Evolutionary conservation across 2,888 invertebrate species (phyloP), one percentile per base, ranked within the genome.

Genomic region (Chrysotoxum bicinctum): DNA sequence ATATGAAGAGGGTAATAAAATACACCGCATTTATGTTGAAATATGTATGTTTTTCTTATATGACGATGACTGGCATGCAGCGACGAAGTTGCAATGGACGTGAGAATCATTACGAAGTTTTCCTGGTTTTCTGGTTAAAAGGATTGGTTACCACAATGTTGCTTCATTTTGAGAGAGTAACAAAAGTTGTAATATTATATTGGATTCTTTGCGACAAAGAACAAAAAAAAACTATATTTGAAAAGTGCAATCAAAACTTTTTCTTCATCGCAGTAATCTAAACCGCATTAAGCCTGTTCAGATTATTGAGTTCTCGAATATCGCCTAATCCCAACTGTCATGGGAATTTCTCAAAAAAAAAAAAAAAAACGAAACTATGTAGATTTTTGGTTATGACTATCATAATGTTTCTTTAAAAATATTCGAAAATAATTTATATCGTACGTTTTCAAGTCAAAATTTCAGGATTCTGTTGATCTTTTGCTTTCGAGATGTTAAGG

Each of bases 1-100:
- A 62, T 45, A 37, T 50, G 54, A 64, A 45, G 43, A 69, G 14
- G 48, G 75, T 75, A 84, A 75, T 64, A 58, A 74, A 79, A 79
- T 84, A 79, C 73, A 52, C 26, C 23, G 14, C 16, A 66, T 35
- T 54, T 48, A 73, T 69, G 74, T 70, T 75, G 54, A 62, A 74
- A 74, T 70, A 32, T 64, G 32, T 70, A 32, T 64, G 32, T 40
- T 54, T 82, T 68, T 75, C 76, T 72, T 76, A 50, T n/a, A 26
- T 72, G 73, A 82, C 73, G 58, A 45, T 19, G 30, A 48, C 48
- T 32, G 62, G 23, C 50, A 23, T 26, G 23, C 19, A 45, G 32
- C 19, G 12, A 26, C 26, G 26, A 1, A 26, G 26, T 26, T 26
- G 26, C 26, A 7, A 54, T 54, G 54, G 16, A 54, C 54, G 54